Conservation (phyloP, 2,113 vertebrate genomes). For the Callaeas wilsoni region DNA sequence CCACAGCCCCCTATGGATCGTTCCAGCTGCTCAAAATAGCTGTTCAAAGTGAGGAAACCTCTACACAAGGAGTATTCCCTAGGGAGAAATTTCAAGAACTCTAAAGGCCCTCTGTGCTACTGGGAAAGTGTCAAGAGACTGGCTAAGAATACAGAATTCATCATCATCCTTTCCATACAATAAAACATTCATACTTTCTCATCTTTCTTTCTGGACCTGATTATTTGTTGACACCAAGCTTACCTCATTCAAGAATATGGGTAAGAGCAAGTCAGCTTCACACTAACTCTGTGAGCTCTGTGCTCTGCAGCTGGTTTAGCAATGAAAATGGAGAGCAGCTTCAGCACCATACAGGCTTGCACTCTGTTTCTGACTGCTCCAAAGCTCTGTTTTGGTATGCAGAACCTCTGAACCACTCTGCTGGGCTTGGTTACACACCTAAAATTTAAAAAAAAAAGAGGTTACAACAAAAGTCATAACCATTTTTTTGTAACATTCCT, state of each 20-base stretch:
- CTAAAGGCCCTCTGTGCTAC: not conserved
- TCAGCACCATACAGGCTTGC: not conserved
- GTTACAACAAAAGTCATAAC: not conserved
- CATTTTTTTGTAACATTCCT: not conserved
- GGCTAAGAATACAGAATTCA: not conserved
- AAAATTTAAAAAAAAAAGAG: not conserved
- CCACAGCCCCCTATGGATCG: slow-evolving; percentile 12
- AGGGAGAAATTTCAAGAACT: not conserved
- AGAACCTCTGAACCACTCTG: not conserved
- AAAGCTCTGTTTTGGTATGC: not conserved
- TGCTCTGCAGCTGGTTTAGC: not conserved
- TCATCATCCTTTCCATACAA: not conserved
- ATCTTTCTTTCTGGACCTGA: not conserved
- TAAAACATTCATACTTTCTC: not conserved
- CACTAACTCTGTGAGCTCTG: not conserved
- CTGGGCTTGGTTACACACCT: not conserved
- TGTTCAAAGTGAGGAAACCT: slow-evolving; percentile 17
- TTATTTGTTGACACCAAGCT: not conserved
- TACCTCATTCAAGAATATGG: not conserved
- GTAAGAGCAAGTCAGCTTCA: not conserved
- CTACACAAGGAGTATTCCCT: not conserved
- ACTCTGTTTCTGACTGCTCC: not conserved
- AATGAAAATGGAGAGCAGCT: not conserved
- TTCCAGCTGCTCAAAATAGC: slow-evolving; percentile 16
- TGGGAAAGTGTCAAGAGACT: not conserved